phyloP scores from a whole-genome alignment of 37 sponge, comb jelly and placozoan genomes.

The Ianthella basta region DNA sequence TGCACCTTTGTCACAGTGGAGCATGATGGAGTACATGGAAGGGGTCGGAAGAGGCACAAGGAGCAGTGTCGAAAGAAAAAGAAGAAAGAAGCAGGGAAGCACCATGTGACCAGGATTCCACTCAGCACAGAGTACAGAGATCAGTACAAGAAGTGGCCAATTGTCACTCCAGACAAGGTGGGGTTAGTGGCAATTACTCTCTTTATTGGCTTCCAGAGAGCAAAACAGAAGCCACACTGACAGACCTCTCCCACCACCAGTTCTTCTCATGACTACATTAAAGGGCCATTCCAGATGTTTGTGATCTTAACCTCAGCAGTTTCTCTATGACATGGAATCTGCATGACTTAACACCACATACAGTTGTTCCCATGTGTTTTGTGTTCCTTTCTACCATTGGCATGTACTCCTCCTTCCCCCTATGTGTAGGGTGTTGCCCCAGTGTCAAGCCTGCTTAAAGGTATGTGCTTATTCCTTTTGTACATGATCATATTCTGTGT shows the following conservation, averaged over 20 bases:
- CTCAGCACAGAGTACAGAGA: conserved; percentile 43
- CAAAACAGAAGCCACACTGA: no score
- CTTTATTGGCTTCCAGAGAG: no score
- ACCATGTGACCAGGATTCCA: background rate
- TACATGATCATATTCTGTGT: background rate
- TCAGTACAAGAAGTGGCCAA: conserved; percentile 39
- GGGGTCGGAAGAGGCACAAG: conserved; percentile 3
- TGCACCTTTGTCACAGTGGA: no score
- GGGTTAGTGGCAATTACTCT: no score
- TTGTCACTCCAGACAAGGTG: background rate
- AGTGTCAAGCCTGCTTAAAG: background rate
- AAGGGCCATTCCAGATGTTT: no score
- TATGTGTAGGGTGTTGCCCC: background rate
- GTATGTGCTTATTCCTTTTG: background rate
- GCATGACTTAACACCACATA: no score
- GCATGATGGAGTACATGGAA: background rate
- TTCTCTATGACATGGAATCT: no score
- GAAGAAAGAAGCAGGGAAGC: background rate
- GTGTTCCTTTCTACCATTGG: no score
- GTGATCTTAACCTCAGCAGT: no score
- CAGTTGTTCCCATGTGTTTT: background rate
- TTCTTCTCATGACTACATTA: no score
- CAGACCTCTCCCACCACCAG: no score
- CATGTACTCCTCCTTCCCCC: conserved; percentile 15
- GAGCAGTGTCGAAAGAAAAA: background rate